A percentile compares a stretch with the other conserved stretches of the same genome.
These are phyloP conservation scores for Drosophila buzzatii DNA, from an alignment of 2,888 invertebrate species.

Conservation along the genomic window DNA sequence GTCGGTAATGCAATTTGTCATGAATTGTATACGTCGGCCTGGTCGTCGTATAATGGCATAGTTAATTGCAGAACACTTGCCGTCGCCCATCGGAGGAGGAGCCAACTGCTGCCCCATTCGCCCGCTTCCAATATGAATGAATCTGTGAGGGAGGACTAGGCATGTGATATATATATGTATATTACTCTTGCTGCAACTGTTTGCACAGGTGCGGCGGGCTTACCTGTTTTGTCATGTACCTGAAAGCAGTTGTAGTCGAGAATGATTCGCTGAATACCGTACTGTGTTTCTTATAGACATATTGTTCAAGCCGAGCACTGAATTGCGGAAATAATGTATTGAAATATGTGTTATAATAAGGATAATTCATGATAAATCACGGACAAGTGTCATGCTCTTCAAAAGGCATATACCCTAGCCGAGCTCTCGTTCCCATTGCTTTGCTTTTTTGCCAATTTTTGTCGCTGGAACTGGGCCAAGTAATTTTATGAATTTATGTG, in stretches of 20 bases:
- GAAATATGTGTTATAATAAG: background rate
- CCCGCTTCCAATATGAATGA: slow-evolving; percentile 1
- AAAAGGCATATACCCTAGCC: background rate
- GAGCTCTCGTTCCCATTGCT: background rate
- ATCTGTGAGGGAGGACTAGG: background rate
- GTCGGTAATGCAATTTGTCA: slow-evolving; percentile 37
- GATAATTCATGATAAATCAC: background rate
- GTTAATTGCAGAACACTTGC: slow-evolving; percentile 33
- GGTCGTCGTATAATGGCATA: slow-evolving; percentile 19
- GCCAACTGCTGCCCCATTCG: background rate
- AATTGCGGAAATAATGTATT: background rate
- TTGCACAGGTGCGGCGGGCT: slow-evolving; percentile 3
- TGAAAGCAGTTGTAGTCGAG: background rate
- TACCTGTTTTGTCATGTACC: background rate
- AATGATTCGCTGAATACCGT: background rate
- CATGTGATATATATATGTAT: background rate
- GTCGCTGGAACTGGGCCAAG: slow-evolving; percentile 52
- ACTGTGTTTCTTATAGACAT: background rate
- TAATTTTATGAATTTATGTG: slow-evolving; percentile 55
- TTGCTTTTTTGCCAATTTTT: slow-evolving; percentile 8
- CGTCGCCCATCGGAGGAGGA: background rate
- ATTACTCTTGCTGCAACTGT: slow-evolving; percentile 3
- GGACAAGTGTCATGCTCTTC: background rate
- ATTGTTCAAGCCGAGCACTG: background rate
- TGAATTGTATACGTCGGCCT: slow-evolving; percentile 15